These are phyloP conservation scores for Anthopleura xanthogrammica DNA, from an alignment of 92 coral and sea anemone genomes.

Conservation along the genomic window DNA sequence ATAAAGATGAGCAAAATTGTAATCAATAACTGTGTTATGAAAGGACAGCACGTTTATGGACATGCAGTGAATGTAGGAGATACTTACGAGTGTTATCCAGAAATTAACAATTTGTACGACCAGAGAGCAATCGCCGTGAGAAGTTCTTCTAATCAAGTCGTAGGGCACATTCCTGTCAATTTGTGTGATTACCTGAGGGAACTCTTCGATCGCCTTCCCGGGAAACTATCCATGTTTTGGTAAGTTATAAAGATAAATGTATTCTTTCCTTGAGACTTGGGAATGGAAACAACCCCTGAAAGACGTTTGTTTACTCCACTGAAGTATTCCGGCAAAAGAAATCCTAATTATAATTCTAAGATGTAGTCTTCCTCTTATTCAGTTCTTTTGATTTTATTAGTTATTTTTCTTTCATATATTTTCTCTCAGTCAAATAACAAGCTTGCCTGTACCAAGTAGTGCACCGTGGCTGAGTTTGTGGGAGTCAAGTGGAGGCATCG, in stretches of 20 bases:
- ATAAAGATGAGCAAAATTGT: conserved; percentile 24
- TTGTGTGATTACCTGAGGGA: conserved; percentile 21
- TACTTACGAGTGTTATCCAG: conserved; percentile 24
- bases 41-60: conserved; percentile 35
- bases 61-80: conserved; percentile 22
- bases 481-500: too few relatives aligned
- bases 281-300: too few relatives aligned
- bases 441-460: too few relatives aligned
- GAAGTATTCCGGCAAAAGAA: too few relatives aligned
- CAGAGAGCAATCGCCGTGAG: conserved; percentile 32
- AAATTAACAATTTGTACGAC: conserved; percentile 22
- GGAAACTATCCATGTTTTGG: conserved; percentile 10
- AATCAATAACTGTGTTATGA: conserved; percentile 37
- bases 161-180: conserved; percentile 27
- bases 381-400: too few relatives aligned
- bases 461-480: too few relatives aligned
- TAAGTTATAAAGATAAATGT: background rate
- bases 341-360: too few relatives aligned
- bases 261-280: too few relatives aligned
- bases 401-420: too few relatives aligned
- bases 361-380: too few relatives aligned
- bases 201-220: conserved; percentile 34
- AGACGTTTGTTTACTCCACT: background rate
- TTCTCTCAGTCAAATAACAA: too few relatives aligned
- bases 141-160: conserved; percentile 37